phyloP scores from a whole-genome alignment of 2,888 invertebrate species.

The Tachina lurida region DNA sequence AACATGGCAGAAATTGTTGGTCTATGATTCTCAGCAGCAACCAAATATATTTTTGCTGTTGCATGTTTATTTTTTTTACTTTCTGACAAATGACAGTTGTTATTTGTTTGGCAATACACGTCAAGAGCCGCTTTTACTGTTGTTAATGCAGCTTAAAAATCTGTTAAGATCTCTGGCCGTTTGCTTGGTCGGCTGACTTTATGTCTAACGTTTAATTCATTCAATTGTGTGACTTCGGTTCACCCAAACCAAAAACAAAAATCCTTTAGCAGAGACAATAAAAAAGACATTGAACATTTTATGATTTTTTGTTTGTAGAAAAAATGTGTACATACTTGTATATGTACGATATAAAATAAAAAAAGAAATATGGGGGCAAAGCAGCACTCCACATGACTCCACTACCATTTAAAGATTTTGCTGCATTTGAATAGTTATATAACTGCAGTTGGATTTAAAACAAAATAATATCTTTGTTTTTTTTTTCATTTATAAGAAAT shows the following conservation, averaged over 20 bases:
- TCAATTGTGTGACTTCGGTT: slow-evolving; percentile 40
- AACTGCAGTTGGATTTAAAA: slow-evolving; percentile 12
- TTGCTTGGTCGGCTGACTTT: slow-evolving; percentile 32
- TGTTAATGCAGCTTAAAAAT: slow-evolving; percentile 34
- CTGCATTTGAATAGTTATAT: slow-evolving; percentile 18
- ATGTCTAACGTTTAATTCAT: slow-evolving; percentile 60
- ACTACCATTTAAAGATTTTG: slow-evolving; percentile 18
- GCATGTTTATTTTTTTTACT: not conserved
- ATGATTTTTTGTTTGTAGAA: slow-evolving; percentile 9
- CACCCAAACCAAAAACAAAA: slow-evolving; percentile 12
- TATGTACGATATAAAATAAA: not conserved
- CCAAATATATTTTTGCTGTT: slow-evolving; percentile 3
- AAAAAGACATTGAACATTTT: slow-evolving; percentile 17
- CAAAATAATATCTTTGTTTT: not conserved
- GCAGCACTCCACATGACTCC: slow-evolving; percentile 33
- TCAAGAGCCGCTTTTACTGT: slow-evolving; percentile 54
- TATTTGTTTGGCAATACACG: slow-evolving; percentile 62
- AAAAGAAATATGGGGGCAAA: not conserved
- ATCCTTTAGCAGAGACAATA: slow-evolving; percentile 1
- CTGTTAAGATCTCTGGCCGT: slow-evolving; percentile 42
- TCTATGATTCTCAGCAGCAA: slow-evolving; percentile 30
- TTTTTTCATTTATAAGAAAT: not conserved
- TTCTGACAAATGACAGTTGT: slow-evolving; percentile 68
- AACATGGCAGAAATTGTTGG: slow-evolving; percentile 37
- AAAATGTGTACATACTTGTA: not conserved